Base-by-base conservation (phyloP, 2,888 invertebrate genomes). In the Biston betularia region DNA sequence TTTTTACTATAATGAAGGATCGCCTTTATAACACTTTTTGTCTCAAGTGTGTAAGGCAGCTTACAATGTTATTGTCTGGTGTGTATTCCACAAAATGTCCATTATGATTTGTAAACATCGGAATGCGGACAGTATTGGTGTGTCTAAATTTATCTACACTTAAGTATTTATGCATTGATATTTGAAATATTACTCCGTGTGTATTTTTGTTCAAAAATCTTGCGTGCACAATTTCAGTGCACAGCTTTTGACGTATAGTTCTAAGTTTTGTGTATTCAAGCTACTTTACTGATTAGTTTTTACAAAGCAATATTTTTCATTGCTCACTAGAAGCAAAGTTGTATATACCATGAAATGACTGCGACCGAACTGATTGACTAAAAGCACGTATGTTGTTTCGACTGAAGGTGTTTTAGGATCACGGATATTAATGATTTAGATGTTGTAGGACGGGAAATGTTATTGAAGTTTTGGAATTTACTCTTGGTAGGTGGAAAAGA, bases 391-490 rank as follows among this genome's bases (percentile, higher is more conserved):
- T 67, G 69, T 67, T 55, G 24, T 63, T 65, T 67, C 42, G 63
- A 64, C 52, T 66, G 63, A 54, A 63, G 15, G 53, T 11, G 50
- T 65, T 63, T 64, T 67, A 57, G 57, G 45, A 65, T 46, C 7
- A 44, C 35, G 24, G 24, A 57, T 35, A 40, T 63, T 50, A 57
- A 42, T 24, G 3, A 57, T 56, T 56, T 66, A 63, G 60, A 61
- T 50, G 58, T 52, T n/a, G 9, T 63, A 58, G 52, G 60, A 49
- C 33, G 54, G 56, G 14, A 58, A 65, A 58, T 44, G 66, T 60
- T 67, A 69, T 62, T 67, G 65, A 45, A 45, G 48, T 65, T 69
- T 24, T 24, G 24, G 64, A 66, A 71, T 71, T 71, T 68, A 66
- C 54, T 59, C 52, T 63, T 40, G 33, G 42, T 53, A 60, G 10